phyloP scores from a whole-genome alignment of 2,888 invertebrate species.

The Cantharis flavilabris region DNA sequence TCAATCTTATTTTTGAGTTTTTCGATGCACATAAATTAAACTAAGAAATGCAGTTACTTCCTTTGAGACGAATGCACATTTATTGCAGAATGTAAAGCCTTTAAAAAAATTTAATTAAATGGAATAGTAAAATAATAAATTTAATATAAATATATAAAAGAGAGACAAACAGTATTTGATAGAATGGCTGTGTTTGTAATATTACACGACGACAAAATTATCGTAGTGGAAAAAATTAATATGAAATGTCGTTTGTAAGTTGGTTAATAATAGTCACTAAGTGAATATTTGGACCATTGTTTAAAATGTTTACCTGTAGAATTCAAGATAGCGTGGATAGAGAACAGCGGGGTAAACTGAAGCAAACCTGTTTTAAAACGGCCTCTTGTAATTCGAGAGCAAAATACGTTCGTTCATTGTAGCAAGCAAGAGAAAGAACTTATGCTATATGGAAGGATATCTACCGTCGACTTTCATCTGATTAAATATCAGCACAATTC shows the following conservation, averaged over 20 bases:
- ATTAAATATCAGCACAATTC: slow-evolving; percentile 19
- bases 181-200: background rate
- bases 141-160: background rate
- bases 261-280: background rate
- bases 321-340: slow-evolving; percentile 15
- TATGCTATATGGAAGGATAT: background rate
- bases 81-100: background rate
- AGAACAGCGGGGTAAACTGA: slow-evolving; percentile 13
- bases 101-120: background rate
- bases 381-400: slow-evolving; percentile 29
- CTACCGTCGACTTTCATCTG: slow-evolving; percentile 9
- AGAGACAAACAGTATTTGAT: background rate
- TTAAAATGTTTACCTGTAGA: slow-evolving; percentile 29
- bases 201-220: background rate
- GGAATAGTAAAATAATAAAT: background rate
- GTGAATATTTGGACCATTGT: slow-evolving; percentile 27
- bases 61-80: background rate
- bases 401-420: slow-evolving; percentile 32
- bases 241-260: background rate
- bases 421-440: slow-evolving; percentile 7
- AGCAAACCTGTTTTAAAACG: slow-evolving; percentile 33
- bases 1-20: background rate
- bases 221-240: background rate
- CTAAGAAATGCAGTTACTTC: background rate
- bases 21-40: background rate